Conservation (phyloP, 2,888 invertebrate genomes). For the Tetragonisca angustula region DNA sequence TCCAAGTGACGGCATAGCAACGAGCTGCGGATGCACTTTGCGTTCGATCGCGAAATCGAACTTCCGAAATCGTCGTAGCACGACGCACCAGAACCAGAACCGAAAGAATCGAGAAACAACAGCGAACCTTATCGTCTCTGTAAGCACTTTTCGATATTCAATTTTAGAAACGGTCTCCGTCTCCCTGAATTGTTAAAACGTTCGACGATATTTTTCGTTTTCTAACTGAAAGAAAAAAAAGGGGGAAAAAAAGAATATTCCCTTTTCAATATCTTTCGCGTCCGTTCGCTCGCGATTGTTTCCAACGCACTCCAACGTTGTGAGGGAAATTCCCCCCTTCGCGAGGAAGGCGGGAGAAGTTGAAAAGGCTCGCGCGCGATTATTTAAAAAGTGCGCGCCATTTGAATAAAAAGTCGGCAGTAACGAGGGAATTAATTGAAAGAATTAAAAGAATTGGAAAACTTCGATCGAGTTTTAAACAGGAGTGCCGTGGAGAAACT, state of each 20-base stretch:
- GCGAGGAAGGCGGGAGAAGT: background rate
- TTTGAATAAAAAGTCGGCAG: background rate
- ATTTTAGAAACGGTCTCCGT: background rate
- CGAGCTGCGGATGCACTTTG: background rate
- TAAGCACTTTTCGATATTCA: slow-evolving; percentile 20
- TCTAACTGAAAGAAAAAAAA: background rate
- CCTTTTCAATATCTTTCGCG: background rate
- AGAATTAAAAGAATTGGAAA: background rate
- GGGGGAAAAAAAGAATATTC: background rate
- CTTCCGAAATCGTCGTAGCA: slow-evolving; percentile 28
- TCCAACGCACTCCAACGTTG: too few relatives aligned
- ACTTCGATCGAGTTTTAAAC: background rate
- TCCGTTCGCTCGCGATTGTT: background rate
- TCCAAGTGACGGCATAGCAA: background rate
- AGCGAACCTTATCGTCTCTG: slow-evolving; percentile 18
- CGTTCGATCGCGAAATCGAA: slow-evolving; percentile 36
- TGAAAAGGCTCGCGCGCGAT: background rate
- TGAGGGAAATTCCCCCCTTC: background rate
- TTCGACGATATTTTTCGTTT: background rate
- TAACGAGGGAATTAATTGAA: background rate
- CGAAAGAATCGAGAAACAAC: slow-evolving; percentile 13
- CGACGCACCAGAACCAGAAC: background rate
- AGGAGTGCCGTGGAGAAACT: too few relatives aligned
- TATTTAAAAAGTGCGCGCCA: background rate
- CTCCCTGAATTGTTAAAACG: background rate